Evolutionary conservation across 2,888 invertebrate genomes (phyloP), one percentile per base, ranked within the genome.

Genomic region (Chelonus formosanus): DNA sequence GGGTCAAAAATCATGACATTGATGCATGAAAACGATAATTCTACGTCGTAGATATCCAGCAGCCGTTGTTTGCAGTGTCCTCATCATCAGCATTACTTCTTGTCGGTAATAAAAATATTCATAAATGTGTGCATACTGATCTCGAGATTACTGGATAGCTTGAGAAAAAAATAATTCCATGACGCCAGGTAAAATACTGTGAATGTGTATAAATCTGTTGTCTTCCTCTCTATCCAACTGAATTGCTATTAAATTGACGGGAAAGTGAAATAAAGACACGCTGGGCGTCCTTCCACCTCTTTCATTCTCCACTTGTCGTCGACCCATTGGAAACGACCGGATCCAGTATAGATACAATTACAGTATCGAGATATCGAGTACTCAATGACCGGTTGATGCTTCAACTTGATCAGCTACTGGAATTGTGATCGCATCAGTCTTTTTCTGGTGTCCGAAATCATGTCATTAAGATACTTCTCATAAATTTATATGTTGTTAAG

Each of bases 11-110:
- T 54, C 52, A 68, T 56, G 71, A 75, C 75, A 69, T 75, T 72
- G 74, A 74, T 71, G 68, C 72, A 75, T 71, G 72, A 71, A 66
- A 67, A 59, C 72, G 67, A 76, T 76, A 73, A 71, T 71, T 77
- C 66, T 63, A 68, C 71, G 67, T 75, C 73, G 50, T 40, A 52
- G 10, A 48, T 20, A 3, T 44, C 44, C 44, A 44, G 8, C 44
- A 44, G 44, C 44, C n/a, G 31, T 48, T 20, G 10, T 48, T 10
- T 48, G 48, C 6, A 5, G 5, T 48, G 48, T 48, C 48, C 20
- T 48, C 48, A 48, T 48, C 48, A 20, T 20, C 20, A 20, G 20
- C 20, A 20, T 20, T 20, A 20, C 20, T 20, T 20, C 20, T 20
- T 20, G 20, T 1, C 20, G 20, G 20, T 20, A 20, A 2, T 1